These are phyloP conservation scores for Meiosimyza platycephala DNA, from an alignment of 2,888 invertebrate genomes.

Conservation along the genomic window DNA sequence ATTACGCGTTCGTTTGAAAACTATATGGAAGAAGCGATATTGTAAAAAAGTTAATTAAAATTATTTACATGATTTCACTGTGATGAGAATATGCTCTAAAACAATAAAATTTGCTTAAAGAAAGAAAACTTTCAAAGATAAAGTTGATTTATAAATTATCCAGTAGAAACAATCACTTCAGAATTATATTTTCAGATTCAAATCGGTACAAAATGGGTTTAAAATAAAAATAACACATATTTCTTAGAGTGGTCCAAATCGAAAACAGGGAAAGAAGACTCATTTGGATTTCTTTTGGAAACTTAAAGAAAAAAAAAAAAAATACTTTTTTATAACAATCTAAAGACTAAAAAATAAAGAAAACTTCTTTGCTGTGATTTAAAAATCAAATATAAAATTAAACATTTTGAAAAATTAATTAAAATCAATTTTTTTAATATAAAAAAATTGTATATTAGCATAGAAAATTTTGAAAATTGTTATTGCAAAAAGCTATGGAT, in stretches of 20 bases:
- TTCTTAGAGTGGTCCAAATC: too few species aligned
- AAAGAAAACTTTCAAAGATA: neutral
- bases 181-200: too few species aligned
- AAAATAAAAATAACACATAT: too few species aligned
- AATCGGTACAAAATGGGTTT: too few species aligned
- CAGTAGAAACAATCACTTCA: too few species aligned
- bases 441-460: slow-evolving; percentile 33
- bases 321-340: neutral
- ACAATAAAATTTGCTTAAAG: neutral
- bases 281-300: too few species aligned
- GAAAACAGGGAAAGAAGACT: too few species aligned
- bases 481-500: slow-evolving; percentile 27
- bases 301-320: neutral
- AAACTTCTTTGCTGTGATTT: neutral
- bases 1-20: slow-evolving; percentile 62
- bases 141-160: too few species aligned
- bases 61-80: slow-evolving; percentile 30
- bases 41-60: slow-evolving; percentile 31
- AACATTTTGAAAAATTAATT: slow-evolving; percentile 28
- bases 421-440: slow-evolving; percentile 33
- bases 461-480: slow-evolving; percentile 32
- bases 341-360: neutral
- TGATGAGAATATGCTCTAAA: slow-evolving; percentile 38
- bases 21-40: slow-evolving; percentile 58
- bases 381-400: neutral